Conservation (phyloP, 2,888 invertebrate genomes). For the Rhodophaea formosa region DNA sequence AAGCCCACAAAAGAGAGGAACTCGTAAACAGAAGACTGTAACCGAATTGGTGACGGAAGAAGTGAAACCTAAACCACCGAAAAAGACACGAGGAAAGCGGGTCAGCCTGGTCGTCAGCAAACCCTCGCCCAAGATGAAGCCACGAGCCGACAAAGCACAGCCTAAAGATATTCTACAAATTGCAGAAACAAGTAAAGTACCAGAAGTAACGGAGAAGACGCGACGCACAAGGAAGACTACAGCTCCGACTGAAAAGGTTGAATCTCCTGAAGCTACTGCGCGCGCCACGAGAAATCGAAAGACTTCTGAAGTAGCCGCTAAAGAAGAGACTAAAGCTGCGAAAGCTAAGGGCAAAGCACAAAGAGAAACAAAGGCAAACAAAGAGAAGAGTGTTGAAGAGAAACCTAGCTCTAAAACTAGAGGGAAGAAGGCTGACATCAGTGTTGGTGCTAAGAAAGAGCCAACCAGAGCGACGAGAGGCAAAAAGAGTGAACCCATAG, state of each 20-base stretch:
- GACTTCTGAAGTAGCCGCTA: neutral
- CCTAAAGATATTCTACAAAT: neutral
- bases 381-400: slow-evolving; percentile 15
- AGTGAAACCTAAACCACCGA: slow-evolving; percentile 39
- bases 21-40: slow-evolving; percentile 30
- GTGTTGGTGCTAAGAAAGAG: slow-evolving; percentile 9
- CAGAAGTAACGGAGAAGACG: neutral
- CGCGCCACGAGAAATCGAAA: slow-evolving; percentile 17
- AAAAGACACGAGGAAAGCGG: slow-evolving; percentile 42
- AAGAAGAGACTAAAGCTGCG: neutral
- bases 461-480: slow-evolving; percentile 26
- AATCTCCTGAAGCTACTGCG: slow-evolving; percentile 38
- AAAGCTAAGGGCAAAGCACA: neutral
- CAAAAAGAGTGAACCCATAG: slow-evolving; percentile 28
- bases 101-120: slow-evolving; percentile 40
- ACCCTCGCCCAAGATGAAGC: slow-evolving; percentile 48
- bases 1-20: slow-evolving; percentile 22
- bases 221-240: slow-evolving; percentile 9
- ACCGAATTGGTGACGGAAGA: slow-evolving; percentile 22
- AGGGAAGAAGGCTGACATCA: slow-evolving; percentile 28
- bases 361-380: slow-evolving; percentile 21
- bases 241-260: slow-evolving; percentile 4
- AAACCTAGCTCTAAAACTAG: slow-evolving; percentile 27
- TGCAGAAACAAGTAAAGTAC: neutral
- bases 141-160: slow-evolving; percentile 30